Evolutionary conservation across 2,797 vertebrate genomes (phyloP).

Genomic region (Picus viridis): DNA sequence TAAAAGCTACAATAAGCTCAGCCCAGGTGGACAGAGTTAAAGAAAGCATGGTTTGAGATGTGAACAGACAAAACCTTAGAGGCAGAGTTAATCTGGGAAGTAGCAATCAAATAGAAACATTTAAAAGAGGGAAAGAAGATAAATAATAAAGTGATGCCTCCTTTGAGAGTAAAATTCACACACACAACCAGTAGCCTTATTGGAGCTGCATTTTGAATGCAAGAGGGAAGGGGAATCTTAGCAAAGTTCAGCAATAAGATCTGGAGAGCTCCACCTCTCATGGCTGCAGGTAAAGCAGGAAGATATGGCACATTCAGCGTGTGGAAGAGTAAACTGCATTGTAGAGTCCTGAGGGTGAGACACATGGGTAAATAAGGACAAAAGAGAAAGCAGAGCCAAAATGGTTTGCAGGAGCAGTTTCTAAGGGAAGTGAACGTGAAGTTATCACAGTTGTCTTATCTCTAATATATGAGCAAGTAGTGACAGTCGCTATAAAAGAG

Average conservation of each 20-base stretch:
- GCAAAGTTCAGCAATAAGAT: background rate
- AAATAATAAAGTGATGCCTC: background rate
- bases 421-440: background rate
- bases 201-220: background rate
- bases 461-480: background rate
- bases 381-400: background rate
- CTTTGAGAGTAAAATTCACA: background rate
- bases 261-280: background rate
- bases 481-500: background rate
- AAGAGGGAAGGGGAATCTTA: background rate
- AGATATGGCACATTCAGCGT: rapidly evolving
- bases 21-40: background rate
- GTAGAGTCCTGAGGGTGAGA: background rate
- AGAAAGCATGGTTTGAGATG: background rate
- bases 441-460: background rate
- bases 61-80: background rate
- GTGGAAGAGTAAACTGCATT: background rate
- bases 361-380: background rate
- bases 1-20: background rate
- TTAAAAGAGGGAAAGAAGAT: background rate
- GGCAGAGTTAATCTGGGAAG: background rate
- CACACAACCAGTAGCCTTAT: background rate
- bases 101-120: background rate
- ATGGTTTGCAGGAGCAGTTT: background rate
- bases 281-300: background rate